Base-by-base conservation (phyloP, 1,140 invertebrate genomes). In the Episyrphus balteatus region DNA sequence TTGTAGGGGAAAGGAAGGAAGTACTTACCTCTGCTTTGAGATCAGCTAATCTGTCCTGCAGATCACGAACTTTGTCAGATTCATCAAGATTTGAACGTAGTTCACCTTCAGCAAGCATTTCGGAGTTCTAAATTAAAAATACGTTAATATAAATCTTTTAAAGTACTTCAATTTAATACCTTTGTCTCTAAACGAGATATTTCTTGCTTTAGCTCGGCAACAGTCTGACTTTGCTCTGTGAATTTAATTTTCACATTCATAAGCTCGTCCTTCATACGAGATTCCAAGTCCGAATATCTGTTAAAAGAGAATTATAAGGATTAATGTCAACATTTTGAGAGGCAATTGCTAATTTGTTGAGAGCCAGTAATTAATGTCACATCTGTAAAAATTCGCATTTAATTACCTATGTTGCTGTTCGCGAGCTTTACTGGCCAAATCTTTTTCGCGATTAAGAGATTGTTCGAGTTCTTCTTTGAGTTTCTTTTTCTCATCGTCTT, bases 221-320 rank as follows among this genome's bases (percentile, higher is more conserved):
- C 84, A 42, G 82, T 78, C 68, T 97, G 92, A 40, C 90, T 83
- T 59, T 92, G 86, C 64, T 98, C 94, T 19, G 92, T 90, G 60
- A 97, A 92, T 54, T 88, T 81, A 46, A 98, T 94, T 56, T 88
- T 80, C 0, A 89, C 84, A 79, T 92, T 90, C 86, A 98, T 93
- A 15, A 84, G 76, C 47, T 96, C 90, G 61, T 97, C 92, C 64
- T 95, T 92, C 72, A 91, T 87, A 78, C 75, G 70, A 53, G 70
- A 70, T 64, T 94, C 89, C 12, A 93, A 70, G 71, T 95, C 90
- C 15, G 81, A 76, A 64, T 90, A 91, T 54, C 74, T 68, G 37
- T 14, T 15, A 33, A 15, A 42, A 42, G 17, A 1, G 0, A 31
- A 34, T 19, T 37, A 46, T 46, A 15, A 39, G 15, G 3, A 9